Base-by-base conservation (phyloP, 2,797 vertebrate species). In the Sternotherus odoratus region DNA sequence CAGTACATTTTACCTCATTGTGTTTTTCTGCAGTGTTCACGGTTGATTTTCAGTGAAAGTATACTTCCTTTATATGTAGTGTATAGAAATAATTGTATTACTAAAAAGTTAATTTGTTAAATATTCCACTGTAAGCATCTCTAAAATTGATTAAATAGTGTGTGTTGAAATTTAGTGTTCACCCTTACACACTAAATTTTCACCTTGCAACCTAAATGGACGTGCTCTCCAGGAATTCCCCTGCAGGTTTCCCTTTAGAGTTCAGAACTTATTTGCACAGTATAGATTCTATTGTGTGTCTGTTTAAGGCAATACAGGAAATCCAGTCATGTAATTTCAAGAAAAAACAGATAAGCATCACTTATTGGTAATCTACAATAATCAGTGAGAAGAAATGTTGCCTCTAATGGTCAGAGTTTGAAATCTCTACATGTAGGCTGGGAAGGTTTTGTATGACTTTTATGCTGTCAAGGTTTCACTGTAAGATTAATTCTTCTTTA, bases 281-380 rank as follows among this genome's bases (percentile, higher is more conserved):
- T 94, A 66, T 95, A 87, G 43, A n/a, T 93, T 56, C 93, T 95
- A 85, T 92, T 60, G 90, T 92, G 96, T 97, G 93, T 96, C 97
- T 98, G 94, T 97, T 98, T 97, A 97, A 98, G 98, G 97, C 95
- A 96, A 97, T 96, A 95, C 97, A 98, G 98, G 98, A 98, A 98
- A 94, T 91, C 50, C 79, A 92, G 89, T 69, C 92, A 90, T 89
- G 94, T 96, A 69, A 96, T 98, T 98, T 98, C 97, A 96, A 98
- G 98, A 98, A 98, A 92, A 75, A 96, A 96, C 97, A 93, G 98
- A 98, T 98, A 97, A 94, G 84, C 92, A 97, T 98, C 98, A 96
- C 75, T 97, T 96, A 97, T 98, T 91, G 96, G 97, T 98, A 98
- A 98, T 98, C 97, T 2, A 83, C 95, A 95, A 28, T 87, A 94